Evolutionary conservation across 2,797 vertebrate genomes (phyloP), one percentile per base, ranked within the genome.

Genomic region (Cheracebus regulus): DNA sequence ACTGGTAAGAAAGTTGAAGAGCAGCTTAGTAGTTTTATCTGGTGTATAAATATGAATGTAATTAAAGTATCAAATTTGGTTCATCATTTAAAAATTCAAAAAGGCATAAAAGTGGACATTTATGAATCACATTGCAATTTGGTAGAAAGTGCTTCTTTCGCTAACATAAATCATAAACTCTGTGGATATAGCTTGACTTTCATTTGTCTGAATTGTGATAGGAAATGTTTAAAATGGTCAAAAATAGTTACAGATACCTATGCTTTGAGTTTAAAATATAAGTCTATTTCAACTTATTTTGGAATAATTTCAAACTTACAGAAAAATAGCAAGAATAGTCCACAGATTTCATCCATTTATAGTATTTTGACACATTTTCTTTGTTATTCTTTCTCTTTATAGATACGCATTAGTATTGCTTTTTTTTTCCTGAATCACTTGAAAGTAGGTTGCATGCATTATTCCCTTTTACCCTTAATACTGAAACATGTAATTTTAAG

Each of bases 151-250:
- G 14, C 20, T 96, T 93, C 10, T 79, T 96, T 92, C 36, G 67
- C 36, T 84, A 81, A 41, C 28, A 67, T 72, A 95, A 89, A 58
- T 72, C 3, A 78, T 75, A 82, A 94, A 70, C 15, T 72, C 33
- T 96, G 9, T 85, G 12, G 61, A 30, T 70, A 57, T 75, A 93
- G 41, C 20, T 88, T 94, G 70, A 85, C 58, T 85, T 88, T 89
- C 95, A 82, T 83, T 95, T 94, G n/a, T 84, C 73, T 93, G 61
- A 64, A 92, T 76, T 93, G 46, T 87, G 95, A 61, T 72, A 93
- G 13, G 83, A 67, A 79, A 79, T 36, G 78, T 95, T 96, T 85
- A 79, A 80, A 93, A 28, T 91, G 52, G 41, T 64, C 7, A 39
- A 67, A 67, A 84, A 72, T 64, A 89, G 28, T 90, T 88, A 12